A percentile compares a stretch with the other conserved stretches of the same genome.
phyloP scores from a whole-genome alignment of 1,140 invertebrate species.

The Stenopsyche tienmushanensis region DNA sequence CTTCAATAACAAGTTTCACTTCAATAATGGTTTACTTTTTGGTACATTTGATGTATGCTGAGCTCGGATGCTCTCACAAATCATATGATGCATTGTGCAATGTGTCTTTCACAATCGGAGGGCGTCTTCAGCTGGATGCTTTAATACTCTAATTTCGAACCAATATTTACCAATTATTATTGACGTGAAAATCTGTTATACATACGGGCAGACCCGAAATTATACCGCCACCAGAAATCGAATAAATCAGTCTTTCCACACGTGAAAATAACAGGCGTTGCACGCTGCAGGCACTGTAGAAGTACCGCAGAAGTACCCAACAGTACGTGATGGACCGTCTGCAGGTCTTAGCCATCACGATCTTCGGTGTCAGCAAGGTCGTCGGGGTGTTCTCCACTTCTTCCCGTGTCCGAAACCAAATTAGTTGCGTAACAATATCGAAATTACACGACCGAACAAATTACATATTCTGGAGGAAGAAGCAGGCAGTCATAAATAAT shows the following conservation, averaged over 20 bases:
- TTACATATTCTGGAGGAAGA: slow-evolving; percentile 1
- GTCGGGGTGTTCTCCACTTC: background rate
- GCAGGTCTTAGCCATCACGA: background rate
- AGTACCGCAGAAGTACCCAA: background rate
- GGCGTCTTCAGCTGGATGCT: no score
- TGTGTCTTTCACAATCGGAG: no score
- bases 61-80: no score
- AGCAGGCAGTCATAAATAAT: background rate
- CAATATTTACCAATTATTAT: no score
- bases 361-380: background rate
- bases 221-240: background rate
- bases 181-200: no score
- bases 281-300: background rate
- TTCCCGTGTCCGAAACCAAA: background rate
- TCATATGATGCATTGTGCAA: no score
- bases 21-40: no score
- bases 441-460: slow-evolving; percentile 10
- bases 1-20: no score
- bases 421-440: slow-evolving; percentile 17
- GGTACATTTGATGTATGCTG: no score
- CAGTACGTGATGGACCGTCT: background rate
- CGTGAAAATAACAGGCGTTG: background rate
- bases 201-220: background rate
- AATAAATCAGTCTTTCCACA: background rate
- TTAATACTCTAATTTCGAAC: no score